Conservation (phyloP, 2,797 vertebrate genomes). For the Gambelia wislizenii region DNA sequence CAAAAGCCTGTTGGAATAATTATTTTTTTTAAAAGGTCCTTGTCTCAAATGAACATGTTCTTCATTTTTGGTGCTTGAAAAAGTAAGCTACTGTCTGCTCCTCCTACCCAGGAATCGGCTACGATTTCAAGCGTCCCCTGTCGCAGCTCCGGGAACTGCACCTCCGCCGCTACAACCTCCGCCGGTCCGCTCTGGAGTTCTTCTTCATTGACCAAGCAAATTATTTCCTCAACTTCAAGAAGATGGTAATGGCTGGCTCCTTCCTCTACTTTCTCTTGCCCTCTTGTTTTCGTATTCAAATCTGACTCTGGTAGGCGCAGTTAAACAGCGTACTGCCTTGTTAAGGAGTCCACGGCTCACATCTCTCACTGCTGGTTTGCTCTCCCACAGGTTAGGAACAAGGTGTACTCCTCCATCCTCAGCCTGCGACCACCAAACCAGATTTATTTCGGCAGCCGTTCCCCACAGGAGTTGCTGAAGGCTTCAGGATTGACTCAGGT, state of each 20-base stretch:
- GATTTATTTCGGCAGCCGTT: conserved; percentile 92
- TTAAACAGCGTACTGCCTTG: not conserved
- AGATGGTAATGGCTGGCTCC: conserved; percentile 79
- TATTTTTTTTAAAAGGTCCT: too few species aligned
- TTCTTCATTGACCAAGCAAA: conserved; percentile 98
- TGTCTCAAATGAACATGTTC: too few species aligned
- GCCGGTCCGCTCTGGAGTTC: conserved; percentile 93
- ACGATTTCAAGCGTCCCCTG: conserved; percentile 94
- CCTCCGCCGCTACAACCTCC: conserved; percentile 95
- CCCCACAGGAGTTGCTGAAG: conserved; percentile 94
- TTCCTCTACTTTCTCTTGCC: too few species aligned
- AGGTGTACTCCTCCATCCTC: conserved; percentile 92
- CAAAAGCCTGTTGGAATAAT: too few species aligned
- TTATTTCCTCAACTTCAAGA: conserved; percentile 97
- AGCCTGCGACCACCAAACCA: conserved; percentile 89
- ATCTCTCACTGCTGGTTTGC: too few species aligned
- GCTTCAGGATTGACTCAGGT: conserved; percentile 97
- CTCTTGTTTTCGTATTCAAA: not conserved
- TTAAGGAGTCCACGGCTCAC: rapidly evolving
- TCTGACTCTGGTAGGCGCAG: not conserved
- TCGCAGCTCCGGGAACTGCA: conserved; percentile 95
- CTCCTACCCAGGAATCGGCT: conserved; percentile 85
- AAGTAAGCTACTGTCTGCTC: not conserved
- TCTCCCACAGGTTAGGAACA: conserved; percentile 88
- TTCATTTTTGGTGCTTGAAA: too few species aligned